These are phyloP conservation scores for Mus spretus DNA, from an alignment of 2,797 vertebrate species.

Conservation along the genomic window DNA sequence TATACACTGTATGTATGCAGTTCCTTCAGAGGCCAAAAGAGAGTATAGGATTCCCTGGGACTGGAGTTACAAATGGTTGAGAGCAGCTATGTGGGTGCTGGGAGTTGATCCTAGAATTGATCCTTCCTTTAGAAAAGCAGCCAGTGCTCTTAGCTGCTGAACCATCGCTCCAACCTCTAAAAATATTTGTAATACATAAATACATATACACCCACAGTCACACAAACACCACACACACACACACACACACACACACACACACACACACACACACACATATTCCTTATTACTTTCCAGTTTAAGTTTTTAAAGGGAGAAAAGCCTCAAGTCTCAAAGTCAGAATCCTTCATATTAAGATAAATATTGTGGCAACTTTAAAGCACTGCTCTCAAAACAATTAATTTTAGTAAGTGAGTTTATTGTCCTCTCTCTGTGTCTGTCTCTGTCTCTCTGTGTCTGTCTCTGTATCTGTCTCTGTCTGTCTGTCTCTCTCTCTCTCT, in stretches of 20 bases:
- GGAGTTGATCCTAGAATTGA: background rate
- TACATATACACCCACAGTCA: too few species aligned
- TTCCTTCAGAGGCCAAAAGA: background rate
- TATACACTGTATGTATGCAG: background rate
- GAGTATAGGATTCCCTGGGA: background rate
- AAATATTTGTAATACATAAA: background rate
- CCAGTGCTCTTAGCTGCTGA: background rate
- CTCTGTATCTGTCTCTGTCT: background rate
- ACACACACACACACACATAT: background rate
- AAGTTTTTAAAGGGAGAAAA: background rate
- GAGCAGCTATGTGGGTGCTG: background rate
- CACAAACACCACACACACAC: too few species aligned
- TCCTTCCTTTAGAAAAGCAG: background rate
- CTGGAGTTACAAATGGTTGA: background rate
- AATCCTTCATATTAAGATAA: constrained; percentile 26
- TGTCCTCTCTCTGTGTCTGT: background rate
- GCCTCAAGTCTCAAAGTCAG: constrained; percentile 27
- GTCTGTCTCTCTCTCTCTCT: too few species aligned
- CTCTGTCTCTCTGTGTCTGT: background rate
- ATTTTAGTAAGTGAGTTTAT: constrained; percentile 7
- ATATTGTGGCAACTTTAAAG: background rate
- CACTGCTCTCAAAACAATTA: background rate
- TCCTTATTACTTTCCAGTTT: constrained; percentile 28
- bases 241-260: too few species aligned
- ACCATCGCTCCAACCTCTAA: background rate